Conservation (phyloP, 2,113 vertebrate species). For the Etia nguti region DNA sequence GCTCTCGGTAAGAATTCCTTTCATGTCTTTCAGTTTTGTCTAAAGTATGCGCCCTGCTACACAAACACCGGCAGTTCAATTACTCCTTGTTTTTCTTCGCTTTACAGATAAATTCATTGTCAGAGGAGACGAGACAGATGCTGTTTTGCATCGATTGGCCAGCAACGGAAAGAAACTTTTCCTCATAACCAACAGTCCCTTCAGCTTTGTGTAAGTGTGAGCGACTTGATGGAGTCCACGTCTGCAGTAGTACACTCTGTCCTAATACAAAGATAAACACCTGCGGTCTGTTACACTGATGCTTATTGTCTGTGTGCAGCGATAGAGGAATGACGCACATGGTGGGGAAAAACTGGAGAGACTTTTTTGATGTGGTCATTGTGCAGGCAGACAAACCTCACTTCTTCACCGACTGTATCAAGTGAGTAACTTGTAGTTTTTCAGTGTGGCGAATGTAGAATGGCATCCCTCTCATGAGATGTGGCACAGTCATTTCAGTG, state of each 20-base stretch:
- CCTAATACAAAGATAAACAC: background rate
- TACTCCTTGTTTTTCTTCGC: background rate
- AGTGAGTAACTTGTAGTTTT: conserved; percentile 64
- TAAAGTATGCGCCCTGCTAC: background rate
- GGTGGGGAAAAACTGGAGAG: conserved; percentile 82
- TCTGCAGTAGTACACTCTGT: background rate
- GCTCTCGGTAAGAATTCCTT: conserved; percentile 71
- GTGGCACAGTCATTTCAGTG: background rate
- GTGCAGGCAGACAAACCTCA: conserved; percentile 84
- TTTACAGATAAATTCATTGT: conserved; percentile 79
- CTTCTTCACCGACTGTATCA: conserved; percentile 83
- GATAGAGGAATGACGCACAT: conserved; percentile 85
- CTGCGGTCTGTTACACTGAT: background rate
- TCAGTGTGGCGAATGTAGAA: background rate
- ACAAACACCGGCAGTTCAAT: background rate
- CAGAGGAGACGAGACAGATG: conserved; percentile 77
- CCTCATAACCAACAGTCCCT: conserved; percentile 86
- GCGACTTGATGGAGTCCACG: background rate
- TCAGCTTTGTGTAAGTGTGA: conserved; percentile 82
- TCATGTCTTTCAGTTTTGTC: background rate
- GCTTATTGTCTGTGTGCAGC: conserved; percentile 33
- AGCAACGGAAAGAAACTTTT: conserved; percentile 79
- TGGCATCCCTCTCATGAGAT: background rate
- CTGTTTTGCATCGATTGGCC: conserved; percentile 76
- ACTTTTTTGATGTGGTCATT: conserved; percentile 82